Evolutionary conservation across 92 coral and sea anemone species (phyloP).

Genomic region (Diadumene lineata): DNA sequence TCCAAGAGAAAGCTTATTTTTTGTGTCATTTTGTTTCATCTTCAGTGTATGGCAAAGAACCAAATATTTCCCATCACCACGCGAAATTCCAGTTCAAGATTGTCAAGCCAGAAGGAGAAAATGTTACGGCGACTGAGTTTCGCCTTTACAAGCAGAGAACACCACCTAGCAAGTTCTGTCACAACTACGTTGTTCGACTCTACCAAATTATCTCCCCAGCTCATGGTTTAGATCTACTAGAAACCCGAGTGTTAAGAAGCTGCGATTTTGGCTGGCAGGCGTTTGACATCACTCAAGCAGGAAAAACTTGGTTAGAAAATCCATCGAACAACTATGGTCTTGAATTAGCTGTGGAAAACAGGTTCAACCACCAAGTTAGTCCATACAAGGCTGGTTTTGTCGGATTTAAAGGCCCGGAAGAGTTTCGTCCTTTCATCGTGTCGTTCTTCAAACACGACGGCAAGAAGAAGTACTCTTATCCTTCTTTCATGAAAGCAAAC

Average conservation of each 20-base stretch:
- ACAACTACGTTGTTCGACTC: constrained; percentile 46
- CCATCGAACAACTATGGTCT: constrained; percentile 75
- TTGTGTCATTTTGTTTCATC: not conserved
- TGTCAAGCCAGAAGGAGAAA: constrained; percentile 68
- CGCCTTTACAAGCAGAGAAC: constrained; percentile 75
- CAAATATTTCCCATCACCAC: constrained; percentile 59
- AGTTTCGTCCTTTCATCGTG: constrained; percentile 86
- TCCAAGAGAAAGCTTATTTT: too few relatives aligned
- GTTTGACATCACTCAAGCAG: constrained; percentile 83
- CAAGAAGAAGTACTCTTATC: constrained; percentile 18
- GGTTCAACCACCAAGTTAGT: constrained; percentile 42
- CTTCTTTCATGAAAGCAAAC: constrained; percentile 9
- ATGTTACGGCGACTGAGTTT: constrained; percentile 83
- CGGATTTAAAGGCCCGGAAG: constrained; percentile 86
- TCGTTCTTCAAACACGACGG: constrained; percentile 74
- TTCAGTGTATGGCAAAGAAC: constrained; percentile 62
- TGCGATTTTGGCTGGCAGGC: constrained; percentile 96
- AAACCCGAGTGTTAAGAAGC: constrained; percentile 48
- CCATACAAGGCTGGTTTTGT: constrained; percentile 80
- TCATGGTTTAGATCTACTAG: constrained; percentile 37
- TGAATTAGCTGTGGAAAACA: constrained; percentile 64
- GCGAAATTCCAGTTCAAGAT: constrained; percentile 73
- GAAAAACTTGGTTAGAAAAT: constrained; percentile 61
- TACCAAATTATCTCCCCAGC: constrained; percentile 70
- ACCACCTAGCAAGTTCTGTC: constrained; percentile 44